Evolutionary conservation across 1,140 invertebrate genomes (phyloP), one percentile per base, ranked within the genome.

Genomic region (Drosophila navojoa): DNA sequence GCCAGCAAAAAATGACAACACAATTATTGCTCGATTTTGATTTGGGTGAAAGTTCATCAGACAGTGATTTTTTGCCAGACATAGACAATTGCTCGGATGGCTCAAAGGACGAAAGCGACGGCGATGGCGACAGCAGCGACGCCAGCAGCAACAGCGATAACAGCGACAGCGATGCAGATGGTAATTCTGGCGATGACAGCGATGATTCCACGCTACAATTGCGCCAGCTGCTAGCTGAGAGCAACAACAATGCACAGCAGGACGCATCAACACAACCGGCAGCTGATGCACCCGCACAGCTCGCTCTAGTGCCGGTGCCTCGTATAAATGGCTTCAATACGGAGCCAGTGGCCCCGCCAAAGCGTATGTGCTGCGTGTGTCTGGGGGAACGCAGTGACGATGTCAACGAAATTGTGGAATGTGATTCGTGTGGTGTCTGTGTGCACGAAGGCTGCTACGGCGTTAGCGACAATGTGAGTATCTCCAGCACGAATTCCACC

Each of bases 391-490:
- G 96, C 79, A 98, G 97, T 92, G 97, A 98, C 93, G 97, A 97
- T 82, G 94, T 96, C 47, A 98, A 99, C 94, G 98, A 99, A 93
- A 98, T 99, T 76, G 97, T 99, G 7, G 98, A 98, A 92, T 99
- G 98, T 93, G 98, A 99, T 93, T 95, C 96, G 32, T 99, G 98
- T 93, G 97, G 97, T 13, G 96, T 98, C 0, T 97, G 97, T 70
- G 98, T 99, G 10, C 98, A 99, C 93, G 98, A 99, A 95, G 97
- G 97, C 71, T 99, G 98, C 92, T 99, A 99, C 93, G 98, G 98
- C n/a, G 96, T 99, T 27, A 97, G 97, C 50, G 98, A 99, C 86
- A 96, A 96, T 32, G 96, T 96, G 27, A 98, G 97, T 93, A 95
- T 98, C 66, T 96, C 96, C 2, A 98, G 97, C 90, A 97, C 96